Base-by-base conservation (phyloP, 2,113 vertebrate genomes). In the Himantopus leucocephalus region DNA sequence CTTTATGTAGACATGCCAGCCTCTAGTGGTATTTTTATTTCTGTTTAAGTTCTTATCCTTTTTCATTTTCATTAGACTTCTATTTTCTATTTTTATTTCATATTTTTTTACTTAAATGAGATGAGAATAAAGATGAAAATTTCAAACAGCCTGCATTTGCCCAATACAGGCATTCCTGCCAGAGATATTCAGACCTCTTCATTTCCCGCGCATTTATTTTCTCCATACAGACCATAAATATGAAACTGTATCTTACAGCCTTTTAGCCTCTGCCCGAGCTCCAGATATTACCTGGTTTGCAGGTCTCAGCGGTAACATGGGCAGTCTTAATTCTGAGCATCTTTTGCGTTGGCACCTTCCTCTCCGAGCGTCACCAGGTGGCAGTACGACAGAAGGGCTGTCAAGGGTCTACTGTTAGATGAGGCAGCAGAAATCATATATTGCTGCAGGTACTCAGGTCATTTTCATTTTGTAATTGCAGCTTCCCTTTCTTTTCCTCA, bases 331-430 rank as follows among this genome's bases (percentile, higher is more conserved):
- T 24, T 32, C 27, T 5, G 15, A 78, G 35, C 37, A 41, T 55
- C 21, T 30, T 70, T 34, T 60, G 32, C 14, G 77, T 12, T 15
- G 66, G 32, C 67, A 70, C 15, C 24, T 34, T 92, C 83, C 43
- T 50, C 32, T 43, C 66, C 1, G 12, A 48, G 41, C 3, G n/a
- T 62, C 97, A 91, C 66, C 26, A 96, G 96, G 59, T 95, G 94
- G 96, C 94, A 92, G 77, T 27, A 76, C 35, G 27, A 39, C 80
- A 91, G 91, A 95, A 79, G 32, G 12, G 22, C 94, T 75, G 22
- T 32, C 86, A 12, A 14, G 27, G 23, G 35, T 34, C 73, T 64
- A 29, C 29, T 41, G 10, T 10, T 20, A 3, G 5, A 9, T 1
- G 23, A 52, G 26, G 45, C 80, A 24, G 62, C 60, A 34, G 53